These are phyloP conservation scores for Hestina assimilis DNA, from an alignment of 1,140 invertebrate species.

Conservation along the genomic window DNA sequence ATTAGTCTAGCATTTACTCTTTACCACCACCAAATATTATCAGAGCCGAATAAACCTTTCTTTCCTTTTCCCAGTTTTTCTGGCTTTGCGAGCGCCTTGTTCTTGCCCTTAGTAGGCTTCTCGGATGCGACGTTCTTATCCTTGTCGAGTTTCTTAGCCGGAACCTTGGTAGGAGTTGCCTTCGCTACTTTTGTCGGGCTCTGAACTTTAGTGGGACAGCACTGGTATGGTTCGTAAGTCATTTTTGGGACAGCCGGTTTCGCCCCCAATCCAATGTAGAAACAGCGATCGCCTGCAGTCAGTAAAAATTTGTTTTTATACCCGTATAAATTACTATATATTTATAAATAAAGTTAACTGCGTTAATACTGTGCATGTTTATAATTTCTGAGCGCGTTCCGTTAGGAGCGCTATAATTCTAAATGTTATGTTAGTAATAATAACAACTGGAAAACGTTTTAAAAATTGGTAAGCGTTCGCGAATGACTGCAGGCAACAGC, in stretches of 20 bases:
- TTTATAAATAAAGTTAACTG: conserved; percentile 65
- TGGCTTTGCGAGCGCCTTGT: conserved; percentile 76
- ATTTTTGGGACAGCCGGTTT: conserved; percentile 88
- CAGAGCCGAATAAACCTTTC: conserved; percentile 89
- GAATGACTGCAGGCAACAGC: conserved; percentile 78
- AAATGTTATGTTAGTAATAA: conserved; percentile 73
- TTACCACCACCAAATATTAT: conserved; percentile 85
- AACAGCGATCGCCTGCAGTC: conserved; percentile 94
- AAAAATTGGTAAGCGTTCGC: conserved; percentile 69
- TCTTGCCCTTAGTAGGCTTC: conserved; percentile 66
- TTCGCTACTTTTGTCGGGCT: conserved; percentile 85
- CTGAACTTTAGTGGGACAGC: conserved; percentile 90
- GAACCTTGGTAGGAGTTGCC: conserved; percentile 78
- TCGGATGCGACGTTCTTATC: conserved; percentile 52
- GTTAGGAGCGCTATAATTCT: conserved; percentile 63
- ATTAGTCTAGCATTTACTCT: conserved; percentile 53
- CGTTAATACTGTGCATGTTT: conserved; percentile 72
- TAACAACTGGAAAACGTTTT: conserved; percentile 68
- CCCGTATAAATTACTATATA: conserved; percentile 59
- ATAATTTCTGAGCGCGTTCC: conserved; percentile 47
- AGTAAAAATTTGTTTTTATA: conserved; percentile 78
- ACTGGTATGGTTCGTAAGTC: conserved; percentile 92
- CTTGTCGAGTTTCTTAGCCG: conserved; percentile 67
- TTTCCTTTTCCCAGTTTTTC: conserved; percentile 82
- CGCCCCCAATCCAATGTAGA: conserved; percentile 95